Conservation (phyloP, 2,888 invertebrate genomes). For the Cerastoderma edule region DNA sequence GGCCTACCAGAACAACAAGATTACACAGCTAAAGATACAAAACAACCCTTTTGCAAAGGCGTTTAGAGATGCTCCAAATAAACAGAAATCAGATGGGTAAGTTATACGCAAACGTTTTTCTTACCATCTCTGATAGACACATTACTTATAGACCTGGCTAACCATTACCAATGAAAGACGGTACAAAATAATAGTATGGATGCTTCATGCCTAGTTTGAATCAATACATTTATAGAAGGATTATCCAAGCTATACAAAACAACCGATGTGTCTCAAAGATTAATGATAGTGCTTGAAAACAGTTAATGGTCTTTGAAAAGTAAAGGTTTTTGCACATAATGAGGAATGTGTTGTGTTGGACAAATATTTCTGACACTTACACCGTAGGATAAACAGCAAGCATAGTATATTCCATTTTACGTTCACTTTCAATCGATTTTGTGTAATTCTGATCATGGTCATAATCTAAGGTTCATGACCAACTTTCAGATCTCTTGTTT, state of each 20-base stretch:
- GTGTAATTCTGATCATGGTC: background rate
- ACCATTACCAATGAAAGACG: background rate
- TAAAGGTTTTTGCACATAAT: background rate
- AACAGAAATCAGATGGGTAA: constrained; percentile 13
- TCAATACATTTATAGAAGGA: background rate
- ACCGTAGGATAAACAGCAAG: background rate
- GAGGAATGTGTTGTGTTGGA: background rate
- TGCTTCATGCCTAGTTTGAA: background rate
- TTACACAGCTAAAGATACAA: constrained; percentile 71
- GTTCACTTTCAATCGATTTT: background rate
- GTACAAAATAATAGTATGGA: background rate
- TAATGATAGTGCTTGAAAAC: background rate
- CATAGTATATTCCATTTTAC: background rate
- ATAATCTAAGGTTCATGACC: background rate
- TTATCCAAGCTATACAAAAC: background rate
- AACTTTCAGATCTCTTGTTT: too few relatives aligned
- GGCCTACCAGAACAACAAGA: constrained; percentile 71
- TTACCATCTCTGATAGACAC: background rate
- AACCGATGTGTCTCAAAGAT: background rate
- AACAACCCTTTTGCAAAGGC: constrained; percentile 75
- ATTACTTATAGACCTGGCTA: background rate
- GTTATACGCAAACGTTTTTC: background rate
- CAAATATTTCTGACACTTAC: too few relatives aligned
- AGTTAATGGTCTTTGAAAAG: background rate
- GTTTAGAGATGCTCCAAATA: constrained; percentile 57